Evolutionary conservation across 2,797 vertebrate genomes (phyloP), one percentile per base, ranked within the genome.

Genomic region (Characodon lateralis): DNA sequence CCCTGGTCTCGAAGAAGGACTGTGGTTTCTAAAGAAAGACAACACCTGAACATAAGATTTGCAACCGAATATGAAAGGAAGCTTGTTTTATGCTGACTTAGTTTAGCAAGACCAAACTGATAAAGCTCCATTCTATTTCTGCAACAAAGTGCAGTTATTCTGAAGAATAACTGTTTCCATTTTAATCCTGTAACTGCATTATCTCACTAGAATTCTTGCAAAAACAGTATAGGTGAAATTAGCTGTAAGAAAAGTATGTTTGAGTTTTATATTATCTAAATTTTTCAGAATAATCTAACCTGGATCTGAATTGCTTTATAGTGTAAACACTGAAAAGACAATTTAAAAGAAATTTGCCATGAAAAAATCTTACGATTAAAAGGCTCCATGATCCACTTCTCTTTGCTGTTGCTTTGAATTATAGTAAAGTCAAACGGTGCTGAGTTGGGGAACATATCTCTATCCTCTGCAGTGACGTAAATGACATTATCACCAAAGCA

Each of bases 341-440:
- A 16, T 14, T 35, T 16, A 63, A 28, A 8, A 35, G 22, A 48
- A 41, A 13, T 12, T 1, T 66, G 14, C 4, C 5, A 6, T 51
- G 39, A 9, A 61, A 43, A n/a, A 2, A 18, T 73, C 94, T 94
- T 92, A 99, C 98, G 93, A 76, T 98, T 96, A 28, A 88, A 8
- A 68, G 59, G 87, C 68, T 95, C 93, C 73, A 97, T 92, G 26
- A 66, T 93, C 98, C 97, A 99, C 0, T 94, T 80, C 74, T 93
- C 85, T 16, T 93, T 83, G 28, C 69, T 95, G 28, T 5, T 46
- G 0, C 6, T 76, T 10, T 94, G 79, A 73, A 96, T 55, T 65
- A 99, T 59, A 1, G 22, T 87, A 82, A 97, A 99, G 0, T 86
- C 91, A 89, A 99, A 97, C 0, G 98, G 98, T 1, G 84, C 89